A percentile compares a stretch with the other conserved stretches of the same genome.
These are phyloP conservation scores for Chondrilla cf. caribensis DNA, from an alignment of 37 sponge, comb jelly and placozoan genomes.

Conservation along the genomic window DNA sequence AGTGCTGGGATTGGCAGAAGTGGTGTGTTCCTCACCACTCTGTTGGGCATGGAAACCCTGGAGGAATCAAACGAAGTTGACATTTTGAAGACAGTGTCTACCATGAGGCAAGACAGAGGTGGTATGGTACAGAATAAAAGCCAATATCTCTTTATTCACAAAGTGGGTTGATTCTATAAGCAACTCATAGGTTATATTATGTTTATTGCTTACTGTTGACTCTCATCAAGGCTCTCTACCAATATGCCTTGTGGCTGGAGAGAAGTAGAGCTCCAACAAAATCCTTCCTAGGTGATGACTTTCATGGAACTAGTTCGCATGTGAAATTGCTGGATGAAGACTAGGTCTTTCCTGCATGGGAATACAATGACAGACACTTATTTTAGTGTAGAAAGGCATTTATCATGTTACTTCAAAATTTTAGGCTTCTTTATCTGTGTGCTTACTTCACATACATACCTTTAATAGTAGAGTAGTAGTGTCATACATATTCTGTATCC, in stretches of 20 bases:
- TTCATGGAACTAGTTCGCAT: too few species aligned
- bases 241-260: constrained; percentile 16
- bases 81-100: constrained; percentile 67
- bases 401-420: too few species aligned
- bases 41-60: constrained; percentile 71
- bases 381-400: too few species aligned
- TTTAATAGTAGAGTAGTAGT: too few species aligned
- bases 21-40: constrained; percentile 80
- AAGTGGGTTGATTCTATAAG: neutral
- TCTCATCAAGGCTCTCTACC: neutral
- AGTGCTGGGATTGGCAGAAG: constrained; percentile 88
- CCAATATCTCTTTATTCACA: constrained; percentile 71
- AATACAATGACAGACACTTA: too few species aligned
- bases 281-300: neutral
- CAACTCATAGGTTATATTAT: too few species aligned
- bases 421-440: too few species aligned
- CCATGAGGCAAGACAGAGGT: constrained; percentile 88
- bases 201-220: neutral
- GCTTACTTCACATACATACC: too few species aligned
- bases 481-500: too few species aligned
- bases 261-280: constrained; percentile 3
- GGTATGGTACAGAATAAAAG: constrained; percentile 88
- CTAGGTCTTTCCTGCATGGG: too few species aligned
- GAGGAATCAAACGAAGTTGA: constrained; percentile 71
- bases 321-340: too few species aligned